A percentile compares a stretch with the other conserved stretches of the same genome.
Evolutionary conservation across 2,113 vertebrate species (phyloP).

Genomic region (Lipophrys pholis): DNA sequence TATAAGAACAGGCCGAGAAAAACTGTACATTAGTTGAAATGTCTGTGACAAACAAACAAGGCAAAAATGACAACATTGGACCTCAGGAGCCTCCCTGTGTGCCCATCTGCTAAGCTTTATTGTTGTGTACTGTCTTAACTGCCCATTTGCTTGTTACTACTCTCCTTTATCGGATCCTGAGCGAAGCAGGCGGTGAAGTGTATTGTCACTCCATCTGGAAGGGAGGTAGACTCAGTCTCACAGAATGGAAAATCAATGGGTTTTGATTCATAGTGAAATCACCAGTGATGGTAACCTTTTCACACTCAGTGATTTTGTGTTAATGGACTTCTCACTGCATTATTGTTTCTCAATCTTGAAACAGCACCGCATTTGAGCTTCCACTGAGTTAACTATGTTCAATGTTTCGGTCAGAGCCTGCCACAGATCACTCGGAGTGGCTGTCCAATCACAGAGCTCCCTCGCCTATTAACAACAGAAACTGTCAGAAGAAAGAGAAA

Average conservation of each 20-base stretch:
- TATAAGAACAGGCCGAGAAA: too few species aligned
- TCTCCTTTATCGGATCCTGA: not conserved
- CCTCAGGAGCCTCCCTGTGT: too few species aligned
- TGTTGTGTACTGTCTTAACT: too few species aligned
- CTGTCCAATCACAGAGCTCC: conserved; percentile 9
- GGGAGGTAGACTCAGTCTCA: not conserved
- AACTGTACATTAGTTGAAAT: too few species aligned
- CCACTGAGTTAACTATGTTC: conserved; percentile 12
- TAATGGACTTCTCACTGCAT: not conserved
- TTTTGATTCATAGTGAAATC: not conserved
- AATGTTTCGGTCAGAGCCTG: conserved; percentile 17
- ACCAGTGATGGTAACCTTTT: not conserved
- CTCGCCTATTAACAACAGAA: conserved; percentile 23
- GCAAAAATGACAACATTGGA: too few species aligned
- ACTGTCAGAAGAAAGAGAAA: conserved; percentile 35
- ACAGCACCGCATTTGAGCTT: not conserved
- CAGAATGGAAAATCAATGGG: not conserved
- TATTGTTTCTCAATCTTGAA: conserved; percentile 2
- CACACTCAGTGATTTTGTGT: not conserved
- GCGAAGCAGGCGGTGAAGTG: not conserved
- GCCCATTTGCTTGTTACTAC: not conserved
- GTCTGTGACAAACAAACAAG: too few species aligned
- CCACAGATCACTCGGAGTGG: conserved; percentile 11
- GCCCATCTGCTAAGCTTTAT: too few species aligned
- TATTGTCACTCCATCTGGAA: not conserved